Conservation (phyloP, 2,113 vertebrate species). For the Neopipo cinnamomea region DNA sequence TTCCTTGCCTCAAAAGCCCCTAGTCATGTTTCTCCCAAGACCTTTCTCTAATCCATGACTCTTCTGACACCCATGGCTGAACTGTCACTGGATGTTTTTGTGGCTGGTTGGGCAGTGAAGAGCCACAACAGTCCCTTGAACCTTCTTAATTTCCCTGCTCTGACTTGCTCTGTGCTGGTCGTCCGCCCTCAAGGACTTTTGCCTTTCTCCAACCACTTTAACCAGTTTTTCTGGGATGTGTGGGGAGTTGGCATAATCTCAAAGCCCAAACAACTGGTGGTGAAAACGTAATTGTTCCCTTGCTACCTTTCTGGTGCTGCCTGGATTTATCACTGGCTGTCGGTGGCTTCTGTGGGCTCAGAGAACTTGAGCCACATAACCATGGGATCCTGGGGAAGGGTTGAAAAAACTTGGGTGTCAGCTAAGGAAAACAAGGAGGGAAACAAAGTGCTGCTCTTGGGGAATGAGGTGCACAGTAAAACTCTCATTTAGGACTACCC, state of each 20-base stretch:
- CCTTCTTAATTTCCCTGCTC: not conserved
- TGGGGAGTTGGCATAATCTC: not conserved
- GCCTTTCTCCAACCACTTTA: not conserved
- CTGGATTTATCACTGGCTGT: not conserved
- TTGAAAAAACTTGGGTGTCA: not conserved
- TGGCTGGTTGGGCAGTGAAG: not conserved
- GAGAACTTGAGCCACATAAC: not conserved
- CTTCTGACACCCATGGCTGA: not conserved
- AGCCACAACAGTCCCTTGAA: not conserved
- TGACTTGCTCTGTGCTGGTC: not conserved
- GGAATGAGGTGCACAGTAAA: not conserved
- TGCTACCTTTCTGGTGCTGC: not conserved
- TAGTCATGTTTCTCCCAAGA: not conserved
- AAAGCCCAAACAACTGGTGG: not conserved
- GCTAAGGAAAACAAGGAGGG: not conserved
- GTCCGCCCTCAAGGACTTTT: not conserved
- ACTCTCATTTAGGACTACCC: no score
- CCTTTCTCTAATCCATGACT: not conserved
- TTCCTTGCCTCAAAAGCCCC: not conserved
- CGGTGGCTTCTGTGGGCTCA: not conserved
- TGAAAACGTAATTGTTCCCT: not conserved
- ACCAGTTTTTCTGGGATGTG: not conserved
- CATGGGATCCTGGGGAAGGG: fast-evolving
- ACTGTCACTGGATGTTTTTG: not conserved
- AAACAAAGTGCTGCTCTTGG: not conserved